Evolutionary conservation across 1,140 invertebrate species (phyloP), one percentile per base, ranked within the genome.

Genomic region (Pissodes strobi): DNA sequence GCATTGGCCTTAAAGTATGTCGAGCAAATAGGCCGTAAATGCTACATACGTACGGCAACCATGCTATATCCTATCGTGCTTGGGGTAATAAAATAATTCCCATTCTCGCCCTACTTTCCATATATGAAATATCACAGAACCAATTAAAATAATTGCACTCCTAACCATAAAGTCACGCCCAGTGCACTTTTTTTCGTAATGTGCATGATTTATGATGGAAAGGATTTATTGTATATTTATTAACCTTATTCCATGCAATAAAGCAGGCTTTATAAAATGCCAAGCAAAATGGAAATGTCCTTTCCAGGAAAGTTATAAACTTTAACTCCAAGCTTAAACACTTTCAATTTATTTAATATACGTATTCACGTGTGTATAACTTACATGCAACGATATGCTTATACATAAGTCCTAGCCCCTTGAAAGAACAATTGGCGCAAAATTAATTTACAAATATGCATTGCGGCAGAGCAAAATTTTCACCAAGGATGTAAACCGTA

Each of bases 141-240:
- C 30, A 57, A 57, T 57, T 57, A 57, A 57, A 57, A 57, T 57
- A 57, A 57, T 57, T 57, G 55, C 19, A 57, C 55, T 57, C 45
- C 23, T 39, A 21, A 17, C 22, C 38, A 57, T 43, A 55, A 55
- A 55, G 55, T 39, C 38, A 22, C 21, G 37, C 22, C 55, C 15
- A 25, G 21, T 41, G 55, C 51, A 34, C 51, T 53, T 53, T 57
- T 57, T 57, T n/a, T 13, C 39, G 6, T 13, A 57, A 41, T 45
- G 15, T 13, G 13, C 15, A 25, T 57, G 55, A 57, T 57, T 57
- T 57, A 57, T 57, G 55, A 13, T 43, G 17, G 15, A 39, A 56
- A 21, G 52, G 52, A 56, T 56, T 56, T 56, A 56, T 43, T 51
- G 48, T 25, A 51, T 25, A 30, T 51, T 27, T 51, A 51, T 51